Evolutionary conservation across 2,888 invertebrate genomes (phyloP), one percentile per base, ranked within the genome.

Genomic region (Parnassius apollo): DNA sequence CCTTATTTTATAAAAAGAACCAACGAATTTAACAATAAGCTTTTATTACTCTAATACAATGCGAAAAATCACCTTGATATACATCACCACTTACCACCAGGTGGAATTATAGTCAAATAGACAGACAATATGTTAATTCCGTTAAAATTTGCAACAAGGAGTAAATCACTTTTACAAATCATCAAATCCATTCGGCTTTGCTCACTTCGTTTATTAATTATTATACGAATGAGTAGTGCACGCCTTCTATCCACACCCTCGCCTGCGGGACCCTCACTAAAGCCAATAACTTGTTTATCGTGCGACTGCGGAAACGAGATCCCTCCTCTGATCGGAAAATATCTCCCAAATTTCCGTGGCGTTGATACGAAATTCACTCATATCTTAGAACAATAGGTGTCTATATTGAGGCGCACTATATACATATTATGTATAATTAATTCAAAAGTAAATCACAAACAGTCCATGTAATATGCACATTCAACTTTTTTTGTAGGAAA

Each of bases 231-330:
- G 82, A 83, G 76, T 78, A 78, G 70, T 67, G 63, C 70, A 65
- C 69, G 65, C 59, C 64, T 62, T 61, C 67, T 62, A 66, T 67
- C 67, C 56, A 13, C 62, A 35, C 45, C 49, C 57, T 59, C 66
- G 59, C 68, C 71, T 70, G 69, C 71, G 65, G 68, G 65, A 66
- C 66, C 68, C 76, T 71, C 75, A 75, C 81, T 81, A 82, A 79
- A 79, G 80, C 76, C 82, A 80, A 83, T 88, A 88, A 88, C 85
- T 86, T 85, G 85, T 85, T 88, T 88, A 88, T 86, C 86, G 78
- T 82, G 76, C 80, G 76, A 78, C 78, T 77, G 74, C 82, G 86
- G 85, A 86, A 88, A 86, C 86, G 85, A 87, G 81, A 85, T 85
- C 78, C 82, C 76, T 81, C 82, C 82, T 81, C 76, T 68, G 80